phyloP scores from a whole-genome alignment of 2,888 invertebrate species.

The Drepana falcataria region DNA sequence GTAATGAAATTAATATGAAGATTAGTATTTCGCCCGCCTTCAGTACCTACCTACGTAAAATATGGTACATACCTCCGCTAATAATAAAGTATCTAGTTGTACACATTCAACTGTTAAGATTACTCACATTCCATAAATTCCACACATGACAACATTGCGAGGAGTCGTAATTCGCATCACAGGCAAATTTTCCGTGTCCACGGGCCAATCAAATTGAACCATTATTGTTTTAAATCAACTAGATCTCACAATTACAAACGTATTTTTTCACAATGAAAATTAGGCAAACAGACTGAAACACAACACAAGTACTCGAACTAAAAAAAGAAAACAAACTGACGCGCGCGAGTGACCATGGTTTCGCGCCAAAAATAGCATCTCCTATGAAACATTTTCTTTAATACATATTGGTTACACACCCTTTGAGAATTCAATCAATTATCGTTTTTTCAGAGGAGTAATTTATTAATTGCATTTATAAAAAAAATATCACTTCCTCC shows the following conservation, averaged over 20 bases:
- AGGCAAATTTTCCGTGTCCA: conserved; percentile 57
- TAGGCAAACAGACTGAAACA: background rate
- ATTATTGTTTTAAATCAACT: conserved; percentile 23
- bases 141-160: conserved; percentile 46
- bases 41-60: too few species aligned
- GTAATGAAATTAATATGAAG: too few species aligned
- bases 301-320: background rate
- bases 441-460: too few species aligned
- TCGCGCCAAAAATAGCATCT: conserved; percentile 12
- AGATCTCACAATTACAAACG: background rate
- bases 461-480: too few species aligned
- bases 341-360: conserved; percentile 10
- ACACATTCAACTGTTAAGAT: too few species aligned
- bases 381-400: conserved; percentile 7
- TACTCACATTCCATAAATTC: conserved; percentile 62
- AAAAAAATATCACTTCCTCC: too few species aligned
- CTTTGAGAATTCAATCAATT: too few species aligned
- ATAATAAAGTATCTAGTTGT: too few species aligned
- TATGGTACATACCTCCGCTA: too few species aligned
- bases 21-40: too few species aligned
- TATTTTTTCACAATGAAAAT: background rate
- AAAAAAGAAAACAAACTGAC: background rate
- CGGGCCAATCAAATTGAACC: conserved; percentile 48
- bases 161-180: conserved; percentile 63
- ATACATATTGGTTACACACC: too few species aligned